Evolutionary conservation across 30 jellyfish, hydroid and myxozoan species (phyloP), one percentile per base, ranked within the genome.

Genomic region (Hydra vulgaris): DNA sequence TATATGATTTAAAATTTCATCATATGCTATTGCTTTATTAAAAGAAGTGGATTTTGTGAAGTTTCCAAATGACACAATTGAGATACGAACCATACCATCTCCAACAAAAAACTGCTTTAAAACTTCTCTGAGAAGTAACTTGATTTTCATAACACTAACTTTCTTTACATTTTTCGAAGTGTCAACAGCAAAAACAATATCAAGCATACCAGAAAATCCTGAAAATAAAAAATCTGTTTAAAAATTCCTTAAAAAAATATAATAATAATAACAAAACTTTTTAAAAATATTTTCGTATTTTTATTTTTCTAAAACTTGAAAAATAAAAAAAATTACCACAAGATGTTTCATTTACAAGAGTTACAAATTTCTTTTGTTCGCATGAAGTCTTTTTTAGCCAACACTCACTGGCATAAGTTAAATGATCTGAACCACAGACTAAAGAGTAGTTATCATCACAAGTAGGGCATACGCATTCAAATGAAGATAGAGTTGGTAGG

Each of bases 141-240:
- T 40, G 61, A 40, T 40, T 40, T 40, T 40, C 8, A 40, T 40
- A 3, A 40, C 12, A 40, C 12, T 40, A 12, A 40, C 12, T 12
- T 40, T 40, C 12, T 76, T 18, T 0, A 76, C 88, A 25, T 27
- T 81, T 7, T 56, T 27, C 18, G 90, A 83, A 8, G 85, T 76
- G 52, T 83, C 90, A 27, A 75, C 71, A 25, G 88, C 90, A 76
- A 25, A 83, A 22, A 76, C 89, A 22, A 76, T 21, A 67, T 83
- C 89, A 23, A 83, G 7, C 12, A 20, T 66, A 16, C 83, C 23
- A 7, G 77, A n/a, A 16, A 89, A 70, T 61, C 97, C 97, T 89
- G 72, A 21, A 55, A 52, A 26, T 27, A 7, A 74, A 80, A 66
- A 69, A 20, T 40, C 61, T 40, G 12, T 40, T 40, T 12, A 40